Evolutionary conservation across 2,113 vertebrate species (phyloP).

Genomic region (Trichomycterus rosablanca): DNA sequence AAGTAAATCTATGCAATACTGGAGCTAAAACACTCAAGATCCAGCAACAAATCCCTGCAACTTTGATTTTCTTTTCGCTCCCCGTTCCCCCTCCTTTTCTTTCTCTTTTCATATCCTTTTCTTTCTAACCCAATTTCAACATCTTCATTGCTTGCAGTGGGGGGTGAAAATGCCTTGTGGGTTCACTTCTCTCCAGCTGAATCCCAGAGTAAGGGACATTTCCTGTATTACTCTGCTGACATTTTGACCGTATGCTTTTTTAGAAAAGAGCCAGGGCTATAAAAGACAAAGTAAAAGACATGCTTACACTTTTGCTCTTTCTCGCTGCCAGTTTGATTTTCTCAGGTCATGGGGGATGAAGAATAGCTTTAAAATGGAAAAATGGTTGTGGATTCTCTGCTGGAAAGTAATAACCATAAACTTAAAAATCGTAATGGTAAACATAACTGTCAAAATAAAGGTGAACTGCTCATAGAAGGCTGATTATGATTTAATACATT

Average conservation of each 20-base stretch:
- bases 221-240: conserved; percentile 30
- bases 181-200: conserved; percentile 20
- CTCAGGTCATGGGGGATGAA: background rate
- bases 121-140: conserved; percentile 8
- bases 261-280: conserved; percentile 15
- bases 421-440: no score
- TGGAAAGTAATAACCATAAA: no score
- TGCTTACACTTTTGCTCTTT: no score
- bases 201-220: conserved; percentile 19
- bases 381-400: no score
- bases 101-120: conserved; percentile 4
- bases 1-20: conserved; percentile 13
- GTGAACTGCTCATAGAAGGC: no score
- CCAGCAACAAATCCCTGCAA: no score
- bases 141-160: conserved; percentile 24
- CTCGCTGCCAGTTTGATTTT: background rate
- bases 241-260: conserved; percentile 30
- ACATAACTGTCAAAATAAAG: no score
- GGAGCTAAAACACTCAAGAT: conserved; percentile 12
- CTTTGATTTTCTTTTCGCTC: conserved; percentile 11
- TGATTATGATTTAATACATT: no score
- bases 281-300: conserved; percentile 4
- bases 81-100: conserved; percentile 5
- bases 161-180: conserved; percentile 26
- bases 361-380: no score